Evolutionary conservation across 2,888 invertebrate genomes (phyloP), one percentile per base, ranked within the genome.

Genomic region (Tryphoninae sp.): DNA sequence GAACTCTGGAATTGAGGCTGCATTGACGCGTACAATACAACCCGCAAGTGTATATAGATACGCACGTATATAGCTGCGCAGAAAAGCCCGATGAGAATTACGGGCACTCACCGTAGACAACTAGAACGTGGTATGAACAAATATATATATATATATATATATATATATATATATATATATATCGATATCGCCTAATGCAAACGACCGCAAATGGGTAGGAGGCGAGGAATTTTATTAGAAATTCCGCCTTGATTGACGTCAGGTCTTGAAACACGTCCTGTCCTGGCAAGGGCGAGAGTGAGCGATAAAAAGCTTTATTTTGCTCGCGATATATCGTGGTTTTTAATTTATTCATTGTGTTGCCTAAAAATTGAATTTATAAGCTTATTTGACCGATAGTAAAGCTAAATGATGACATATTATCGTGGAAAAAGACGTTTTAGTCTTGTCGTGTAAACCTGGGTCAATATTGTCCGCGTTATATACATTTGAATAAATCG

Each of bases 1-100:
- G 84, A 72, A 71, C 81, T 83, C 78, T 42, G 59, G 62, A 74
- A 74, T 86, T 85, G 85, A 87, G 83, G 85, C 85, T 86, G 83
- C 81, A 81, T 74, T 71, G 73, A 71, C 64, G 19, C 33, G 73
- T 64, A 58, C 68, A 23, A 55, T 64, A 26, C 72, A 23, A 72
- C 33, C 53, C 33, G 45, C 62, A 23, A 19, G 16, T 8, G 33
- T 49, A 59, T 42, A 65, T 65, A 65, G 7, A 26, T 26, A 53
- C 22, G 40, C 40, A 1, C 8, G 13, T 45, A 45, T 45, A 45
- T 45, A 45, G 45, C 3, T 45, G 45, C 13, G 45, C 13, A 13
- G 13, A 11, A 45, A 45, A 45, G 45, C 45, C 13, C 23, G 59
- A n/a, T n/a, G 59, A 59, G 59, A 59, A 26, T 26, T 61, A 33